phyloP scores from a whole-genome alignment of 1,140 invertebrate genomes.

The Contarinia nasturtii region DNA sequence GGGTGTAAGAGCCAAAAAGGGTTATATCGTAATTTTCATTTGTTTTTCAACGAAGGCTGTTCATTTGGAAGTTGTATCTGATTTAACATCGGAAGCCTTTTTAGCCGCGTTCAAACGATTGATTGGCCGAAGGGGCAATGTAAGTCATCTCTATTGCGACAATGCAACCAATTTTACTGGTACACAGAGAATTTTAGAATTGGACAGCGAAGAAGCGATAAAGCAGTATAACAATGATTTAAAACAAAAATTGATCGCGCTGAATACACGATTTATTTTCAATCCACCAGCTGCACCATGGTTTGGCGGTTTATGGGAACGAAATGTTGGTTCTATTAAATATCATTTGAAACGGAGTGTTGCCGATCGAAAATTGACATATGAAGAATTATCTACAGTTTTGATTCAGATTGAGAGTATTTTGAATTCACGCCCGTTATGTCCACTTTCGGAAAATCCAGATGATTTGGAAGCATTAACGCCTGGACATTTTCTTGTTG shows the following conservation, averaged over 20 bases:
- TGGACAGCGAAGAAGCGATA: no score
- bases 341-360: conserved; percentile 5
- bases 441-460: neutral
- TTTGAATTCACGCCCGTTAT: conserved; percentile 13
- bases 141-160: conserved; percentile 9
- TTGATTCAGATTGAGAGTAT: conserved; percentile 12
- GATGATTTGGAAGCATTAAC: conserved; percentile 4
- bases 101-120: conserved; percentile 16
- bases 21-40: conserved; percentile 7
- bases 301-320: conserved; percentile 2
- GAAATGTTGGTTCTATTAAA: neutral
- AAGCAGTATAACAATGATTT: no score
- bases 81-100: conserved; percentile 15
- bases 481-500: conserved; percentile 9
- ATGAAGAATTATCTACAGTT: conserved; percentile 11
- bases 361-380: conserved; percentile 9
- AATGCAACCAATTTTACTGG: conserved; percentile 21
- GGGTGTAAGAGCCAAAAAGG: conserved; percentile 1
- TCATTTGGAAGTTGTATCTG: conserved; percentile 16
- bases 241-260: no score
- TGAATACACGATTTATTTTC: conserved; percentile 3
- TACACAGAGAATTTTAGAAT: conserved; percentile 9
- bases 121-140: conserved; percentile 10
- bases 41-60: conserved; percentile 13
- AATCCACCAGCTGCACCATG: conserved; percentile 3